These are phyloP conservation scores for Xestia sexstrigata DNA, from an alignment of 2,888 invertebrate species.

Conservation along the genomic window DNA sequence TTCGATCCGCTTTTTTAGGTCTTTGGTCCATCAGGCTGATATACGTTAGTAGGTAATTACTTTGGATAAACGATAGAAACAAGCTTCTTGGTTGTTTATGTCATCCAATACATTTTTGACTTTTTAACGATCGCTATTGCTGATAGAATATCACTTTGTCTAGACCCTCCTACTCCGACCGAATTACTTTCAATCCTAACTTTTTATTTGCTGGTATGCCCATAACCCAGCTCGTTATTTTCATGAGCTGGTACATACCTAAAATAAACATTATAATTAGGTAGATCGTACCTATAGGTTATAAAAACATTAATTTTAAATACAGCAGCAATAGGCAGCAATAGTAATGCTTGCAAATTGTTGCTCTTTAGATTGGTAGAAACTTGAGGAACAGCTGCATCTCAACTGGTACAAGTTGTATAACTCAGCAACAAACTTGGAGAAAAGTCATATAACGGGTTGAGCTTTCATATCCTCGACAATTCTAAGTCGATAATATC, in stretches of 20 bases:
- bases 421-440: conserved; percentile 34
- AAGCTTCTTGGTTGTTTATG: not conserved
- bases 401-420: conserved; percentile 26
- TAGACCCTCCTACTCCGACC: not conserved
- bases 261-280: not conserved
- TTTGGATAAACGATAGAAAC: not conserved
- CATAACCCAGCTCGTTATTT: not conserved
- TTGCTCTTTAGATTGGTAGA: conserved; percentile 33
- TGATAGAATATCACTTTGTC: not conserved
- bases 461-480: conserved; percentile 23
- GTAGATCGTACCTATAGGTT: not conserved
- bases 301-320: not conserved
- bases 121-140: not conserved
- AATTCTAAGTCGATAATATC: not conserved
- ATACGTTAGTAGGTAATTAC: no score
- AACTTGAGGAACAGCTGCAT: conserved; percentile 52
- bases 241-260: not conserved
- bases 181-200: not conserved
- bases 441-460: conserved; percentile 36
- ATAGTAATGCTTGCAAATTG: conserved; percentile 17
- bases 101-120: not conserved
- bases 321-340: conserved; percentile 2
- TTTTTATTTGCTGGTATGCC: not conserved
- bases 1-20: no score
- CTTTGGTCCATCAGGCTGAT: no score